phyloP scores from a whole-genome alignment of 1,140 invertebrate species.

The Drosophila varians region DNA sequence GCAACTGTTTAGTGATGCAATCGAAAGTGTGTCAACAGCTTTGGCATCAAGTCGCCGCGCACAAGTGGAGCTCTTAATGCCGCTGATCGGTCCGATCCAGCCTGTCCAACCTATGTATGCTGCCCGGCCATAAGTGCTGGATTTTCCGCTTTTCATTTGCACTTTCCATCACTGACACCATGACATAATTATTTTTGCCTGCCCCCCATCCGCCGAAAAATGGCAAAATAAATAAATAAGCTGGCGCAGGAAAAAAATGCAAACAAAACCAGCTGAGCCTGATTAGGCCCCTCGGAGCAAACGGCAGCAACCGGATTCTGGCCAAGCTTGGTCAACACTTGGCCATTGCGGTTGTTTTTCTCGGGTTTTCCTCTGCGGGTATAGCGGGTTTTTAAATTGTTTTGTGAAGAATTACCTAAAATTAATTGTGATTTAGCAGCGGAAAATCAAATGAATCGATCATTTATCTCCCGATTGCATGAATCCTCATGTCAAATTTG shows the following conservation, averaged over 20 bases:
- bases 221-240: conserved; percentile 34
- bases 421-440: conserved; percentile 6
- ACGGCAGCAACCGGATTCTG: conserved; percentile 62
- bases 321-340: conserved; percentile 41
- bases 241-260: background rate
- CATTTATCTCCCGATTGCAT: background rate
- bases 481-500: background rate
- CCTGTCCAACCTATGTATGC: conserved; percentile 1
- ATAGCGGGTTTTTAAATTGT: conserved; percentile 6
- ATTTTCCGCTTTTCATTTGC: conserved; percentile 78
- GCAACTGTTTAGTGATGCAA: conserved; percentile 59
- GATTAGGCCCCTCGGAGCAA: conserved; percentile 53
- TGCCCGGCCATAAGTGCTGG: conserved; percentile 38
- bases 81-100: conserved; percentile 11
- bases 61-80: conserved; percentile 52
- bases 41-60: conserved; percentile 49
- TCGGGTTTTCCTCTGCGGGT: conserved; percentile 37
- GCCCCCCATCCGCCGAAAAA: conserved; percentile 11
- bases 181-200: conserved; percentile 72
- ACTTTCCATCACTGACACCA: conserved; percentile 79
- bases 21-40: conserved; percentile 78
- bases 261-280: conserved; percentile 52
- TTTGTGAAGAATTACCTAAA: conserved; percentile 8
- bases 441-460: conserved; percentile 3
- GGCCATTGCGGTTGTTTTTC: conserved; percentile 45